phyloP scores from a whole-genome alignment of 23 tunicate species.

The Halocynthia roretzi region DNA sequence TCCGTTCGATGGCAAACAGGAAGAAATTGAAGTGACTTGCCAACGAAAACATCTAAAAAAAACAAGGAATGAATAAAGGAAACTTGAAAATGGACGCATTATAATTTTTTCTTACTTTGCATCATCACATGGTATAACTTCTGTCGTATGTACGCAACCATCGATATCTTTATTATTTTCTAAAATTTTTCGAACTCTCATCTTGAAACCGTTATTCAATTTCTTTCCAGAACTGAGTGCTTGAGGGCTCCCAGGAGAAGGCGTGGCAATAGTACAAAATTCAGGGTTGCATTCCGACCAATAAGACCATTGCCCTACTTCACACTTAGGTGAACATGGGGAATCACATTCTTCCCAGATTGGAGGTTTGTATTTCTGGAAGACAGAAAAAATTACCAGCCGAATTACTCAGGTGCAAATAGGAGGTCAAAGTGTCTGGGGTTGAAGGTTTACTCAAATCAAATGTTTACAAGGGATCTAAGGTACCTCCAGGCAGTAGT shows the following conservation, averaged over 20 bases:
- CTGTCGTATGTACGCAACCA: slow-evolving; percentile 51
- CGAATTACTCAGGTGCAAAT: no score
- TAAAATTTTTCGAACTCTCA: neutral
- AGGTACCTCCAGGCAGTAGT: neutral
- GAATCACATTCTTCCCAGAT: slow-evolving; percentile 60
- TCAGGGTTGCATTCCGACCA: slow-evolving; percentile 80
- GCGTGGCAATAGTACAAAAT: neutral
- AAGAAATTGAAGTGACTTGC: slow-evolving; percentile 32
- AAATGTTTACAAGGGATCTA: neutral
- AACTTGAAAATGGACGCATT: neutral
- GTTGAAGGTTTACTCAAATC: no score
- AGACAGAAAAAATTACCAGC: neutral
- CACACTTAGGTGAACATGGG: slow-evolving; percentile 35
- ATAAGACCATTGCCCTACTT: slow-evolving; percentile 61
- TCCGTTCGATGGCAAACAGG: slow-evolving; percentile 31
- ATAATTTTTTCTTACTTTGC: slow-evolving; percentile 27
- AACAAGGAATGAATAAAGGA: neutral
- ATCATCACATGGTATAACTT: slow-evolving; percentile 58
- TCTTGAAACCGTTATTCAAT: slow-evolving; percentile 5
- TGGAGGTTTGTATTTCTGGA: slow-evolving; percentile 12
- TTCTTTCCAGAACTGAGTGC: neutral
- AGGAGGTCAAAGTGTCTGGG: no score
- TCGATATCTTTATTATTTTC: neutral
- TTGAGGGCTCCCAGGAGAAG: neutral
- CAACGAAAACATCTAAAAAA: slow-evolving; percentile 56